Evolutionary conservation across 2,797 vertebrate species (phyloP).

Genomic region (Typhlichthys eigenmanni): DNA sequence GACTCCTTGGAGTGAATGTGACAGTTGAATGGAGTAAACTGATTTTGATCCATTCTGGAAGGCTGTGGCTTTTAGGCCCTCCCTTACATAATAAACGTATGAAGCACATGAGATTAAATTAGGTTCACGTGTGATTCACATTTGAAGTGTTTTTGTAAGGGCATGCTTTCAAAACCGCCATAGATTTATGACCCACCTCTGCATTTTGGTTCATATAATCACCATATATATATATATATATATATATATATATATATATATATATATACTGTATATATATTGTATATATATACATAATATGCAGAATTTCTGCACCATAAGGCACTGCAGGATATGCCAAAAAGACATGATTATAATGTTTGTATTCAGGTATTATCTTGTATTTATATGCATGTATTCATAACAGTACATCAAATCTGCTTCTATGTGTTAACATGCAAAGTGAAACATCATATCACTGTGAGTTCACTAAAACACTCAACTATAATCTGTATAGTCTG

Average conservation of each 20-base stretch:
- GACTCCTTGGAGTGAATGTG: constrained; percentile 41
- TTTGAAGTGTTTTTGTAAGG: no score
- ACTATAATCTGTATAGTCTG: constrained; percentile 15
- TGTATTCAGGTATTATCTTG: not conserved
- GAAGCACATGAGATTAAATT: no score
- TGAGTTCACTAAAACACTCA: no score
- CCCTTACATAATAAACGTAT: not conserved
- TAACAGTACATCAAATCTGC: not conserved
- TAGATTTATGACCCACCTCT: constrained; percentile 41
- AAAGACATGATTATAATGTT: constrained; percentile 42
- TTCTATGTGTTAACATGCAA: constrained; percentile 38
- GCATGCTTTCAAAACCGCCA: constrained; percentile 39
- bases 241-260: no score
- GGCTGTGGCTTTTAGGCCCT: constrained; percentile 57
- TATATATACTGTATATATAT: no score
- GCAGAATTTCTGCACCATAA: constrained; percentile 45
- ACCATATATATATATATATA: no score
- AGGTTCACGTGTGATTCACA: no score
- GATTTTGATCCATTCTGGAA: constrained; percentile 40
- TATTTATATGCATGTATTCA: not conserved
- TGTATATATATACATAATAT: not conserved
- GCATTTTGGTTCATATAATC: constrained; percentile 44
- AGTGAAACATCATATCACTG: not conserved
- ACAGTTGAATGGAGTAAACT: constrained; percentile 41
- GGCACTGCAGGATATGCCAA: constrained; percentile 51